Evolutionary conservation across 2,113 vertebrate species (phyloP).

Genomic region (Clarias gariepinus): DNA sequence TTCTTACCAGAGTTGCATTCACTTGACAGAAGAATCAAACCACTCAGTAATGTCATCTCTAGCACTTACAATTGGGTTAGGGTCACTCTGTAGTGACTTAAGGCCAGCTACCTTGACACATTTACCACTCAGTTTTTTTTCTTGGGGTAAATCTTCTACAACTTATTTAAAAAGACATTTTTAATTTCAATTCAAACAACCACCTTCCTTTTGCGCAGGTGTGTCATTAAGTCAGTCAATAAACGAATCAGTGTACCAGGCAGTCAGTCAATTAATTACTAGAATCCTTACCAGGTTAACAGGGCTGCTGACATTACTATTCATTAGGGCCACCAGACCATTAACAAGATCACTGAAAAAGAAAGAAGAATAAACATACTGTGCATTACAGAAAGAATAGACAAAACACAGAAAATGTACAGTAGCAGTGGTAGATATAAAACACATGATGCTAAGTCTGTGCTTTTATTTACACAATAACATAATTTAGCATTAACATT

Average conservation of each 20-base stretch:
- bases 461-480: background rate
- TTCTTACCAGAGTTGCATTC: no score
- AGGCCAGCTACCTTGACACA: no score
- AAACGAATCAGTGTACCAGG: background rate
- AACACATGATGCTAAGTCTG: background rate
- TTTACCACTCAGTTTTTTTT: no score
- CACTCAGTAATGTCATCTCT: no score
- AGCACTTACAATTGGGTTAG: no score
- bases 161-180: no score
- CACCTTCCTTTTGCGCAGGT: no score
- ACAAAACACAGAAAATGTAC: background rate
- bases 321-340: constrained; percentile 94
- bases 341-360: constrained; percentile 91
- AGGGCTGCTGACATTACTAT: constrained; percentile 98
- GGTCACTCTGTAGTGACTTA: no score
- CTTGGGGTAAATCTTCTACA: no score
- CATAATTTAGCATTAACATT: background rate
- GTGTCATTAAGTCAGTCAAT: background rate
- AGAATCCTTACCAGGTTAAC: constrained; percentile 92
- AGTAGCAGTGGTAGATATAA: background rate
- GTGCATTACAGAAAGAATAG: background rate
- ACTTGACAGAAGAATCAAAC: no score
- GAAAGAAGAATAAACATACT: background rate
- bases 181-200: no score
- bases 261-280: background rate